Conservation (phyloP, 2,797 vertebrate genomes). For the Mormyrus hasselquistii region DNA sequence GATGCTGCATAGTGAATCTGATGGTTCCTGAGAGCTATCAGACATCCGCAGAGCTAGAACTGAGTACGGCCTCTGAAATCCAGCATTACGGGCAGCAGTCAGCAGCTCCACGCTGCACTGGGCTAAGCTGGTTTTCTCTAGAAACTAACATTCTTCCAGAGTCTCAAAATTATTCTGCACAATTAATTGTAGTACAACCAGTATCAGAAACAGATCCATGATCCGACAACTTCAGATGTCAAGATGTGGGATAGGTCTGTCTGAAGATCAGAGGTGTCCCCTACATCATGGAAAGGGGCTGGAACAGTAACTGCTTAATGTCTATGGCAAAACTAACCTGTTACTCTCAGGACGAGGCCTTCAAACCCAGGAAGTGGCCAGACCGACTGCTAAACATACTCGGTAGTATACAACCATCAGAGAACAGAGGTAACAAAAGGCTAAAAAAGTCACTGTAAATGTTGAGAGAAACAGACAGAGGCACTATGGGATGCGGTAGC, state of each 20-base stretch:
- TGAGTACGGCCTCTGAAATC: not conserved
- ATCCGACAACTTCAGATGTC: not conserved
- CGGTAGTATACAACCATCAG: not conserved
- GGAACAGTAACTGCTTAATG: not conserved
- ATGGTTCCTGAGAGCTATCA: not conserved
- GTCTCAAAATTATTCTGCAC: not conserved
- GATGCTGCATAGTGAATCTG: not conserved
- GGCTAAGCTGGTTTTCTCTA: not conserved
- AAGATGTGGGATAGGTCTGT: not conserved
- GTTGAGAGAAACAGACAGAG: not conserved
- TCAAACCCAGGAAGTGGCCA: not conserved
- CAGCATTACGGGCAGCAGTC: not conserved
- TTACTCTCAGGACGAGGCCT: not conserved
- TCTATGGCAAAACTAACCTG: not conserved
- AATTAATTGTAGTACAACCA: not conserved
- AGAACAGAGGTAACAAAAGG: not conserved
- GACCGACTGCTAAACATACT: not conserved
- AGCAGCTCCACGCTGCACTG: not conserved
- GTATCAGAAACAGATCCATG: not conserved
- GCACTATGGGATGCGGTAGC: not conserved
- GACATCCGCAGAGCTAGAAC: not conserved
- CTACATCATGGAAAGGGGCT: not conserved
- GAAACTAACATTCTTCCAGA: not conserved
- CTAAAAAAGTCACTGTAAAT: not conserved
- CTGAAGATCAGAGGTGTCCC: not conserved